phyloP scores from a whole-genome alignment of 2,888 invertebrate genomes.

The Chloroclystis v-ata region DNA sequence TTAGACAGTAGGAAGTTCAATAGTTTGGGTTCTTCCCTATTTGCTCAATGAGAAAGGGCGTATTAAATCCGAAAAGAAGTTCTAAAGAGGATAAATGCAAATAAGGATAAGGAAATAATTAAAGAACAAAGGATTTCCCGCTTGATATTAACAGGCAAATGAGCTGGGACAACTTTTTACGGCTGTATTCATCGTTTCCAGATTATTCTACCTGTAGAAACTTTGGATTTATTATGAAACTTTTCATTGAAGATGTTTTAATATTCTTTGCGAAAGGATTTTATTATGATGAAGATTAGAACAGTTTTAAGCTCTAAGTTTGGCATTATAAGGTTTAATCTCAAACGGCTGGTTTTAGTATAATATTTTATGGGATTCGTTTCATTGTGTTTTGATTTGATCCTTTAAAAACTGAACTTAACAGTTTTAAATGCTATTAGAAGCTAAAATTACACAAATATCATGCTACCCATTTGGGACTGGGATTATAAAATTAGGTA shows the following conservation, averaged over 20 bases:
- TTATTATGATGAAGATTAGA: slow-evolving; percentile 8
- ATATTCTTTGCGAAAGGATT: slow-evolving; percentile 20
- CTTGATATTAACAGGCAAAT: slow-evolving; percentile 15
- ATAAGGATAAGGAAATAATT: slow-evolving; percentile 9
- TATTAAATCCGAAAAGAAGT: too few relatives aligned
- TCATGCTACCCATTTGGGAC: too few relatives aligned
- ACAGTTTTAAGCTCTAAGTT: too few relatives aligned
- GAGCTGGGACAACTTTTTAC: slow-evolving; percentile 21
- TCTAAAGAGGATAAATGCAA: slow-evolving; percentile 5
- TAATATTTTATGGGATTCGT: not conserved
- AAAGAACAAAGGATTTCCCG: slow-evolving; percentile 18
- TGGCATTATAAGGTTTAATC: not conserved
- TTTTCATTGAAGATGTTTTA: slow-evolving; percentile 21
- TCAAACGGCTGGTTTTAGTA: too few relatives aligned
- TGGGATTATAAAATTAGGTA: too few relatives aligned
- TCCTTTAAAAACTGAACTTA: too few relatives aligned
- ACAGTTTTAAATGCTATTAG: too few relatives aligned
- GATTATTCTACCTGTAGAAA: slow-evolving; percentile 19
- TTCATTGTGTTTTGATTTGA: not conserved
- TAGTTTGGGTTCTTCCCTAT: too few relatives aligned
- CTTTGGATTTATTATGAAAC: slow-evolving; percentile 15
- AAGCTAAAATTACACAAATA: too few relatives aligned
- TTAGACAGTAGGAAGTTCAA: too few relatives aligned
- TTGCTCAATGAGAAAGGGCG: too few relatives aligned
- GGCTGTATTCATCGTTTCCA: slow-evolving; percentile 24